Evolutionary conservation across 1,140 invertebrate genomes (phyloP), one percentile per base, ranked within the genome.

Genomic region (Aphaenogaster rudis): DNA sequence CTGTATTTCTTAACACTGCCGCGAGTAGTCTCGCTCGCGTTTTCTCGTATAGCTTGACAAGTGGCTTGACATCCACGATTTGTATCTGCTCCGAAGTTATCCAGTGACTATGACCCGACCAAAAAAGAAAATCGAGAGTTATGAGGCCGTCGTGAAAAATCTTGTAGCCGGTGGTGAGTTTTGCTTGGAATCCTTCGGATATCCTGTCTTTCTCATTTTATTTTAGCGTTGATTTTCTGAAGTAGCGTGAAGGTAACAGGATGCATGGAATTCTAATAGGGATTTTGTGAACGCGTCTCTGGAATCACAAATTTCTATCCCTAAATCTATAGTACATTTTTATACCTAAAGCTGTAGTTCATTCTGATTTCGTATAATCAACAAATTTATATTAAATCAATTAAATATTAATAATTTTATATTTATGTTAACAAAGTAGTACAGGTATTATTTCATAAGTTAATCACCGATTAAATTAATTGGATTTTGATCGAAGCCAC

Each of bases 151-250:
- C 8, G 3, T 54, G 5, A 80, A 67, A 67, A 80, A 42, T 42
- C n/a, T 80, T 0, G 3, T 67, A 54, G 78, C 78, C 7, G 78
- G 78, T 13, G 78, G 78, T 80, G 8, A 80, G 78, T 80, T 21
- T 2, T 3, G 15, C 28, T 61, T 17, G 45, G 13, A 77, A 36
- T 63, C 17, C 57, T 48, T 77, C 3, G 57, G 7, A 77, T 21
- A 64, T 66, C 3, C 11, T 64, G 6, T 9, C 33, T 36, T 17
- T 39, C 8, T 39, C 39, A 1, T 15, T 9, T 52, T 13, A 17
- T 1, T 50, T 64, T 3, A 28, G 13, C 45, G 21, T 15, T 77
- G 6, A 42, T 28, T 61, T 11, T 61, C 28, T 17, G 13, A 36
- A 52, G 15, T 28, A n/a, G 11, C n/a, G 11, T 11, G 66, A 69